Evolutionary conservation across 2,797 vertebrate genomes (phyloP).

Genomic region (Sebastes minor): DNA sequence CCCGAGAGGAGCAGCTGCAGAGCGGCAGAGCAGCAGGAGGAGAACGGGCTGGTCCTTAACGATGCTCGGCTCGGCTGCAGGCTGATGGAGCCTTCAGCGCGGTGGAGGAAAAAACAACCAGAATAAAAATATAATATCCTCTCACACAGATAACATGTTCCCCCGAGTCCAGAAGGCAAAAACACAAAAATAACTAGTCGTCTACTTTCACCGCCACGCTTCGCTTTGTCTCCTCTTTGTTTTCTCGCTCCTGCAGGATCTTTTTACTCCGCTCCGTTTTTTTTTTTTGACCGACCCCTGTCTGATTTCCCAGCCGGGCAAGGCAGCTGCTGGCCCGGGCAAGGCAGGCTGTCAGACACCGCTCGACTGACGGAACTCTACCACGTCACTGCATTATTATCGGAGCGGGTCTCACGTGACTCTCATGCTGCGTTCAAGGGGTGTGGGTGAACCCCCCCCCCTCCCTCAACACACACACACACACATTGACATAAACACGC

Average conservation of each 20-base stretch:
- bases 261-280: not conserved
- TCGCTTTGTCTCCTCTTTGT: not conserved
- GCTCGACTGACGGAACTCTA: conserved; percentile 73
- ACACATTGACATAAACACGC: not conserved
- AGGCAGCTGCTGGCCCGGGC: conserved; percentile 35
- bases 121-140: not conserved
- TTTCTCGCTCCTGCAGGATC: not conserved
- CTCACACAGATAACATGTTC: conserved; percentile 26
- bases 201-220: not conserved
- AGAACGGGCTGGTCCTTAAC: conserved; percentile 36
- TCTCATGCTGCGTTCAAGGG: conserved; percentile 53
- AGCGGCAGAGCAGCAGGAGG: not conserved
- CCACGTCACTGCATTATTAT: conserved; percentile 82
- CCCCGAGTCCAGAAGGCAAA: conserved; percentile 22
- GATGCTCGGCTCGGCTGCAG: conserved; percentile 28
- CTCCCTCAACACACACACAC: not conserved
- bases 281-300: conserved; percentile 22
- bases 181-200: conserved; percentile 18
- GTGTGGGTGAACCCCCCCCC: not conserved
- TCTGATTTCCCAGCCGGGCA: conserved; percentile 25
- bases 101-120: not conserved
- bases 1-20: conserved; percentile 3
- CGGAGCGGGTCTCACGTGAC: conserved; percentile 78
- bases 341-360: conserved; percentile 61
- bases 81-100: not conserved